Evolutionary conservation across 92 coral and sea anemone species (phyloP).

Genomic region (Umimayanthus kanabou): DNA sequence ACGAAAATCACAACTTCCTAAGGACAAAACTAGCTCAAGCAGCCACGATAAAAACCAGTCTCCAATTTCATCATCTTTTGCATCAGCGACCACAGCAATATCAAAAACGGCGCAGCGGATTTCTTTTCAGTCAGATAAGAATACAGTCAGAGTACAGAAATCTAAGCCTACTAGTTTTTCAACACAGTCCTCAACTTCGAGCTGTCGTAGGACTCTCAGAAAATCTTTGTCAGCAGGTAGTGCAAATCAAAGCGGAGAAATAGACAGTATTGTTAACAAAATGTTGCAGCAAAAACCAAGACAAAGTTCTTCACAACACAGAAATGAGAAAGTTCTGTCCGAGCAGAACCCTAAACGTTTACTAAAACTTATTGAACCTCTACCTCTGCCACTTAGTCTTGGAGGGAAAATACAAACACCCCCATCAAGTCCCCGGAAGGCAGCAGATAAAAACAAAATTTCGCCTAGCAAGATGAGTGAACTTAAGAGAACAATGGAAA

Average conservation of each 20-base stretch:
- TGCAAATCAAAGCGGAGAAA: background rate
- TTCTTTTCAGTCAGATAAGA: background rate
- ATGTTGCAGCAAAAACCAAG: slow-evolving; percentile 1
- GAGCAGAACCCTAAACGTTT: background rate
- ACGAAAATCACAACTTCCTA: background rate
- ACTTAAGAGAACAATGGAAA: slow-evolving; percentile 15
- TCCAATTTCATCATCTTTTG: background rate
- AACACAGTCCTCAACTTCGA: background rate
- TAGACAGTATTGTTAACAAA: slow-evolving; percentile 19
- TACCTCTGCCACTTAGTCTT: slow-evolving; percentile 12
- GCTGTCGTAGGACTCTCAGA: background rate
- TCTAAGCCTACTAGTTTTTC: background rate
- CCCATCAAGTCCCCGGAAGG: slow-evolving; percentile 11
- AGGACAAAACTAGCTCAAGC: background rate
- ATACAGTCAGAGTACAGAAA: background rate
- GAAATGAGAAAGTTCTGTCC: background rate
- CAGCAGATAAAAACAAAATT: background rate
- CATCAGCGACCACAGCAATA: background rate
- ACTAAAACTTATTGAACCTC: slow-evolving; percentile 21
- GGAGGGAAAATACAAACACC: background rate
- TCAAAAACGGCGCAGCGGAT: background rate
- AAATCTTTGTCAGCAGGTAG: background rate
- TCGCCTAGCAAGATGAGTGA: slow-evolving; percentile 25
- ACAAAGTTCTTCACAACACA: background rate
- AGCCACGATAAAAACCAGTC: background rate